phyloP scores from a whole-genome alignment of 2,113 vertebrate genomes.

The Glaucidium brasilianum region DNA sequence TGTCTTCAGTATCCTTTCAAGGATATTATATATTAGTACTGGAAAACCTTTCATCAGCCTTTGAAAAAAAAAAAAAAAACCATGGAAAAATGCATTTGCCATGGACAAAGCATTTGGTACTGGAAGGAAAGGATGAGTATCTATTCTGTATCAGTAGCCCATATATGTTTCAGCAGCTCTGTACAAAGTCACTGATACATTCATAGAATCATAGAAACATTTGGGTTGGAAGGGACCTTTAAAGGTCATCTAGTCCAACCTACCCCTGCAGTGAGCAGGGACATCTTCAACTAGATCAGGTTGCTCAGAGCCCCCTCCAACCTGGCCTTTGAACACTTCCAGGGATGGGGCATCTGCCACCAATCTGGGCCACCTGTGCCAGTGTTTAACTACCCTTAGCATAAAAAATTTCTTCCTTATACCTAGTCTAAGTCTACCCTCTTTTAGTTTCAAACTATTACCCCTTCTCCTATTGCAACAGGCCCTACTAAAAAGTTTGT shows the following conservation, averaged over 20 bases:
- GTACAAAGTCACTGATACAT: not conserved
- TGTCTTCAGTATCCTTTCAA: not conserved
- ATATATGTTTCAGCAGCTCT: not conserved
- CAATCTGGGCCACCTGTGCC: not conserved
- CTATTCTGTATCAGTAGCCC: not conserved
- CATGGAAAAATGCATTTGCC: not conserved
- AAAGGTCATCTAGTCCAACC: not conserved
- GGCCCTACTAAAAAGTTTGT: not conserved
- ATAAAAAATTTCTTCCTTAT: not conserved
- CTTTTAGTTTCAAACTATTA: not conserved
- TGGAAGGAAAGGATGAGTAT: not conserved
- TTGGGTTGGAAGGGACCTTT: not conserved
- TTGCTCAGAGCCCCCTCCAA: not conserved
- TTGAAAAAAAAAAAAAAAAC: not conserved
- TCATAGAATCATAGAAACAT: not conserved
- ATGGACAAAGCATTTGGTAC: not conserved
- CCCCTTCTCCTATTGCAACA: not conserved
- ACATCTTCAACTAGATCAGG: not conserved
- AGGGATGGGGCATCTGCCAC: not conserved
- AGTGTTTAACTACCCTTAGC: not conserved
- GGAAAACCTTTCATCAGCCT: not conserved
- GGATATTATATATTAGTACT: not conserved
- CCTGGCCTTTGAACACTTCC: not conserved
- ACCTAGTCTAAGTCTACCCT: not conserved
- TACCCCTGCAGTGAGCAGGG: not conserved